Base-by-base conservation (phyloP, 2,888 invertebrate genomes). In the Cataglyphis altisquamis region DNA sequence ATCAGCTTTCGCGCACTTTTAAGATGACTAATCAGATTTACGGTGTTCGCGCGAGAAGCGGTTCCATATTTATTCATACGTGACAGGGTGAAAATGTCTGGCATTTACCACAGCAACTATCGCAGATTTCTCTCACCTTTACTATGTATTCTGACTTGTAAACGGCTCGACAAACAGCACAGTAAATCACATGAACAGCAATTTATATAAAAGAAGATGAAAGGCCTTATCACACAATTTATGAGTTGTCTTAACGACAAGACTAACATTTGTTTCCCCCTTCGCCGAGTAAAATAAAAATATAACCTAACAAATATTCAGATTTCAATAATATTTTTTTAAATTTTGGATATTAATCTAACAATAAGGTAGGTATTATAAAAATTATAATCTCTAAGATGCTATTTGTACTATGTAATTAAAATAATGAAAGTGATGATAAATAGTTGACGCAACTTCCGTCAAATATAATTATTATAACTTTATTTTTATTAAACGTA, bases 21-120 rank as follows among this genome's bases (percentile, higher is more conserved):
- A 18, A n/a, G 57, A 68, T 45, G 68, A 78, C 67, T 41, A 29
- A 41, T 67, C 67, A 21, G 36, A 32, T 60, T 41, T 21, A 18
- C 39, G n/a, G 6, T 75, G 57, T 45, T 68, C 60, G 57, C 55
- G 36, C 36, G 68, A 60, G 57, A 68, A 55, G 60, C 41, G 45
- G 45, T 32, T 25, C 60, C 45, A 60, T 62, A 32, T 68, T 78
- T 78, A 78, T 78, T 78, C 78, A 78, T 62, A 64, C 66, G 60
- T 55, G 72, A 52, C 83, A 32, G 67, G 85, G 81, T 87, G 90
- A 85, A 90, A 90, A 90, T 90, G 90, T 90, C 90, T 90, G 86
- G 36, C 88, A 74, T 90, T 90, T 87, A 85, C 87, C 90, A 86
- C 83, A 29, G 85, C 68, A 83, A 62, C 66, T 82, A 63, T 52